Evolutionary conservation across 2,797 vertebrate genomes (phyloP), one percentile per base, ranked within the genome.

Genomic region (Ptychadena robeensis): DNA sequence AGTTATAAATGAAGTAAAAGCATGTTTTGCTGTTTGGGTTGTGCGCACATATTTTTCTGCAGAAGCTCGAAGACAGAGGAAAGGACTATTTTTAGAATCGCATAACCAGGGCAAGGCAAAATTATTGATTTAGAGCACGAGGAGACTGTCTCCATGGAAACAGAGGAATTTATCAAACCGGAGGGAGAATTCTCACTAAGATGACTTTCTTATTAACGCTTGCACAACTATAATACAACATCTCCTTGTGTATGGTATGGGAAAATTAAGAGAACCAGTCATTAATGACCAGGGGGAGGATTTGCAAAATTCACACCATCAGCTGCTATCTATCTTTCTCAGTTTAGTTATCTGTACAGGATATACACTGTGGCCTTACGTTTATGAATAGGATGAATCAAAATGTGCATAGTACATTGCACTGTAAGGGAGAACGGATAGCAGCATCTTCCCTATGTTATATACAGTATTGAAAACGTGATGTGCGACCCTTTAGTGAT

Each of bases 91-190:
- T 83, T 84, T 84, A 79, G 82, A 63, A 80, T 69, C 76, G 28
- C 40, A 59, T 70, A 79, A 73, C 73, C 61, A 74, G 61, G 77
- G 71, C 63, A 81, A 91, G 90, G 85, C 25, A 70, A 85, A 44
- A 83, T 86, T 37, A 31, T 80, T 44, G 35, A 86, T 85, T 86
- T 72, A 67, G 86, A 88, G 82, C 67, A 22, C 0, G 14, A 73
- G 82, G 86, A 88, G 87, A 83, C 67, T 84, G 87, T 90, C 69
- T 78, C 88, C 88, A 88, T 87, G 80, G 87, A 85, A 91, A 81
- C 86, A 35, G 40, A 27, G 37, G 76, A n/a, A 66, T 78, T 80
- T 82, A 79, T 73, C 59, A 34, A 4, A 28, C 76, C 34, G 1
- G 27, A 80, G 70, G 70, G 63, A 79, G 76, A 32, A 73, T 73